These are phyloP conservation scores for Protonemura montana DNA, from an alignment of 2,888 invertebrate species.

Conservation along the genomic window DNA sequence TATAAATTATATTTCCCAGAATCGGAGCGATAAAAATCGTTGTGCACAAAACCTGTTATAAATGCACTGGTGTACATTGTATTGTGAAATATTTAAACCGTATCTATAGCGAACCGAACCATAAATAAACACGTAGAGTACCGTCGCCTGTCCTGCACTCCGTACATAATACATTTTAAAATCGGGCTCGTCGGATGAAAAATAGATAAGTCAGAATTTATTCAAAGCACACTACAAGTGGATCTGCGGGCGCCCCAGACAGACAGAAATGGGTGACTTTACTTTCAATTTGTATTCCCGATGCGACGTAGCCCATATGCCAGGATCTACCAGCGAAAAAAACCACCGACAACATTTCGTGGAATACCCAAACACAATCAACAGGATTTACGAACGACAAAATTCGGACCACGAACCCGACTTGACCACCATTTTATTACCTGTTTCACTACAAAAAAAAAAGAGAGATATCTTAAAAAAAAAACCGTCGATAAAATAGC, in stretches of 20 bases:
- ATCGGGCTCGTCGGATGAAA: background rate
- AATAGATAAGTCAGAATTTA: conserved; percentile 12
- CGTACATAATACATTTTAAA: background rate
- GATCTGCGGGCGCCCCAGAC: background rate
- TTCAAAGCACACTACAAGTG: background rate
- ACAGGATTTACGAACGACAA: background rate
- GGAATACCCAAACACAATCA: background rate
- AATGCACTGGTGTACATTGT: background rate
- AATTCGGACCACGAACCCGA: background rate
- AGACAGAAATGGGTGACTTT: conserved; percentile 4
- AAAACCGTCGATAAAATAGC: background rate
- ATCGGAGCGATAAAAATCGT: background rate
- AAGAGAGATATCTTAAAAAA: background rate
- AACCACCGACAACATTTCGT: background rate
- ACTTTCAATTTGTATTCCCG: conserved; percentile 5
- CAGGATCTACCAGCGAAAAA: background rate
- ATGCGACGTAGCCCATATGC: background rate
- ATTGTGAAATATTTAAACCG: background rate
- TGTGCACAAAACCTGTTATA: background rate
- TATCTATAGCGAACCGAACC: background rate
- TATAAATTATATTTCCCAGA: background rate
- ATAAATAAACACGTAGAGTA: background rate
- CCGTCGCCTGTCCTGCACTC: background rate
- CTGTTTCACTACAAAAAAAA: background rate
- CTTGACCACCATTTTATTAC: background rate